Conservation (phyloP, 2,888 invertebrate genomes). For the Caenorhabditis sp. region DNA sequence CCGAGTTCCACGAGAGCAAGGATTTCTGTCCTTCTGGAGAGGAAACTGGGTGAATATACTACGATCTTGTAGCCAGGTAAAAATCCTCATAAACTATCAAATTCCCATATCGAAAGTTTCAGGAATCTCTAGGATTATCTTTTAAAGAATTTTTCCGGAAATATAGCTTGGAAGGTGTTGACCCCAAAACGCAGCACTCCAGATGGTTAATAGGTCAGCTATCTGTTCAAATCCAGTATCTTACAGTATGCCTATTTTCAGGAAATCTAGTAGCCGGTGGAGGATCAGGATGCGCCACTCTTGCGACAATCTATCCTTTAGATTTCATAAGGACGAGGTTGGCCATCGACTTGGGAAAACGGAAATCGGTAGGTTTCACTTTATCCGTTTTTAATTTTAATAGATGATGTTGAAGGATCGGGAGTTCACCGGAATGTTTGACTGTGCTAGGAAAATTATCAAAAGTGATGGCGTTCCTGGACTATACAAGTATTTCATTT, state of each 20-base stretch:
- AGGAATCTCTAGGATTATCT: constrained; percentile 81
- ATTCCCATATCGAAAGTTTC: not conserved
- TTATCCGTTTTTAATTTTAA: not conserved
- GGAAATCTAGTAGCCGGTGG: constrained; percentile 93
- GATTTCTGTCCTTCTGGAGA: constrained; percentile 85
- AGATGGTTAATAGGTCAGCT: constrained; percentile 69
- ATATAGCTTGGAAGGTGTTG: constrained; percentile 74
- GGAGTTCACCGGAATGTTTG: constrained; percentile 92
- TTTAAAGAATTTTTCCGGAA: constrained; percentile 82
- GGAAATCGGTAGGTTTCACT: constrained; percentile 62
- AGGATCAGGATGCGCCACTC: constrained; percentile 94
- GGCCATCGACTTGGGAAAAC: constrained; percentile 92
- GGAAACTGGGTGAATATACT: constrained; percentile 85
- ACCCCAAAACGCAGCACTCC: constrained; percentile 66
- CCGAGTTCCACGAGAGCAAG: constrained; percentile 82
- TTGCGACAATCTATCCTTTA: constrained; percentile 95
- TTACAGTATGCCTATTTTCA: constrained; percentile 13
- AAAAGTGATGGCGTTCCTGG: constrained; percentile 90
- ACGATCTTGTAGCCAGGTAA: constrained; percentile 83
- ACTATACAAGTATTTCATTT: constrained; percentile 88
- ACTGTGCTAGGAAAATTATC: constrained; percentile 91
- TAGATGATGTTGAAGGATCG: constrained; percentile 85
- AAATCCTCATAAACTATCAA: not conserved
- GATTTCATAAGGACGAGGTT: constrained; percentile 95
- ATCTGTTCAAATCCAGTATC: not conserved